Evolutionary conservation across 2,797 vertebrate genomes (phyloP), one percentile per base, ranked within the genome.

Genomic region (Chaunax sp.): DNA sequence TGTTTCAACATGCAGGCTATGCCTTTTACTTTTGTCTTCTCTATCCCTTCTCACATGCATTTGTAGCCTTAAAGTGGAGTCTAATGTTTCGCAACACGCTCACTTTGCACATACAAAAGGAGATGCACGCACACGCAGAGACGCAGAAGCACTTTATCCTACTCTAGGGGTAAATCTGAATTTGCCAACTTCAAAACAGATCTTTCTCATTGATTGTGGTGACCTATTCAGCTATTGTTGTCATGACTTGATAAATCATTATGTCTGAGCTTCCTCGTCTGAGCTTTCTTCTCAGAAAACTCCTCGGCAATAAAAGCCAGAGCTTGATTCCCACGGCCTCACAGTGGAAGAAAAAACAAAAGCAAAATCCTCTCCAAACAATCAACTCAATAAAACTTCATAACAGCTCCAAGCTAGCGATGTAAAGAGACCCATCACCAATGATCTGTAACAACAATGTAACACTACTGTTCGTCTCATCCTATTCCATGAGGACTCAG

Each of bases 261-360:
- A 62, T 23, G 64, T 67, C 47, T 58, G 28, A 74, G 54, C 50
- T 52, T 68, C 58, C 49, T 73, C 53, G 44, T 78, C 56, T 54
- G 3, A 75, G 60, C 35, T 73, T 75, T 49, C 20, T 77, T 78
- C 43, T 12, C 63, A 63, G 64, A 64, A 75, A 80, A 49, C 25
- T 72, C 51, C 53, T 64, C n/a, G 14, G 64, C 63, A 70, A 58
- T 69, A 65, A 81, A 84, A 84, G 64, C 38, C 52, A 10, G 20
- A 38, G 65, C 49, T 66, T 5, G 93, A 95, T 94, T 96, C 95
- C 94, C 94, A 92, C 90, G 91, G 92, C 92, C 90, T 82, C 90
- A 59, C 81, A 90, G 91, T 71, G 82, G 89, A 74, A 55, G 92
- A 92, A 95, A 94, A 86, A 95, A 94, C 91, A 94, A 92, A 89